Evolutionary conservation across 2,113 vertebrate species (phyloP).

Genomic region (Narcine bancroftii): DNA sequence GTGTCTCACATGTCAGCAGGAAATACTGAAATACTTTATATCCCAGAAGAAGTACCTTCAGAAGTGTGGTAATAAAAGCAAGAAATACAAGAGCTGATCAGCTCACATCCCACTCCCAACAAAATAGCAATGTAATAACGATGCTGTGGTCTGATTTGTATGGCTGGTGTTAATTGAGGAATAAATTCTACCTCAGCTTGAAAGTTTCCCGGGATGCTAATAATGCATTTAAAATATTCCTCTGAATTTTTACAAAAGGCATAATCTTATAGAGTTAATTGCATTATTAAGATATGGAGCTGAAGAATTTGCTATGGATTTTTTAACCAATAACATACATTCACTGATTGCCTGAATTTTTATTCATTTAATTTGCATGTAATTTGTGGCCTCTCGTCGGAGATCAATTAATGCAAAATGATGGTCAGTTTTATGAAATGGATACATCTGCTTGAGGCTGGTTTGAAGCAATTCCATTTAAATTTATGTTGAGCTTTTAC

Average conservation of each 20-base stretch:
- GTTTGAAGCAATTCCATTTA: background rate
- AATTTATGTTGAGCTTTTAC: background rate
- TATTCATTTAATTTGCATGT: background rate
- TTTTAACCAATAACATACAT: background rate
- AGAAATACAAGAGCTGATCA: no score
- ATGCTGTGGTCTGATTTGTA: no score
- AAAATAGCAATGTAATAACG: no score
- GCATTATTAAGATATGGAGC: background rate
- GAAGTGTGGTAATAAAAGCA: no score
- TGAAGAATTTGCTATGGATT: background rate
- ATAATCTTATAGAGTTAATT: background rate
- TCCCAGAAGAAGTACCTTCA: no score
- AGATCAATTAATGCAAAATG: background rate
- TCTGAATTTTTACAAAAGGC: background rate
- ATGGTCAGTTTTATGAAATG: background rate
- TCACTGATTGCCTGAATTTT: background rate
- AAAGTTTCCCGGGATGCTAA: background rate
- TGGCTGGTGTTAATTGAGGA: background rate
- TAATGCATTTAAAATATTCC: background rate
- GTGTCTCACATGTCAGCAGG: no score
- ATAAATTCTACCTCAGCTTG: background rate
- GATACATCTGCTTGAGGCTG: background rate
- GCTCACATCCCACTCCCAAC: no score
- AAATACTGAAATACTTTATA: no score
- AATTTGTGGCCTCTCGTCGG: background rate